phyloP scores from a whole-genome alignment of 2,797 vertebrate species.

The Cichlasoma orientale region DNA sequence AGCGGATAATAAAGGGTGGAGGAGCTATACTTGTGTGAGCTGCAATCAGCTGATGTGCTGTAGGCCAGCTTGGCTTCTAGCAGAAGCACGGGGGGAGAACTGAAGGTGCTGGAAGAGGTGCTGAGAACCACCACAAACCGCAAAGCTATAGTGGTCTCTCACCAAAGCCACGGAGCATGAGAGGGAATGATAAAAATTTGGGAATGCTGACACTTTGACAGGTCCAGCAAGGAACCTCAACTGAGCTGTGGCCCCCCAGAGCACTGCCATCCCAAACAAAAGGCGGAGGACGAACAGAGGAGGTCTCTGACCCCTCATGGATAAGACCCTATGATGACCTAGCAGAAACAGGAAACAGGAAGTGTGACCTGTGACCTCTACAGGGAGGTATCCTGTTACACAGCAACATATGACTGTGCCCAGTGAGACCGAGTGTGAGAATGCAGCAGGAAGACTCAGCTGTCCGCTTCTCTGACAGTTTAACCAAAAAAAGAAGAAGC shows the following conservation, averaged over 20 bases:
- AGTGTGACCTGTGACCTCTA: slow-evolving; percentile 78
- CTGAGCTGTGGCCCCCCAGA: slow-evolving; percentile 29
- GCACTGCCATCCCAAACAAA: slow-evolving; percentile 65
- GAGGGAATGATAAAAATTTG: slow-evolving; percentile 35
- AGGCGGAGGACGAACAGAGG: slow-evolving; percentile 69
- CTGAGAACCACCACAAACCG: neutral
- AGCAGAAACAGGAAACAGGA: slow-evolving; percentile 83
- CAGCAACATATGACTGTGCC: slow-evolving; percentile 54
- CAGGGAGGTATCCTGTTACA: slow-evolving; percentile 57
- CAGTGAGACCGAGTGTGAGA: slow-evolving; percentile 58
- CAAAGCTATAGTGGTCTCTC: neutral
- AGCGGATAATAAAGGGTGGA: neutral
- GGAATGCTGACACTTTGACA: slow-evolving; percentile 55
- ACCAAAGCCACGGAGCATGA: slow-evolving; percentile 14
- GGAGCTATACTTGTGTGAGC: slow-evolving; percentile 7
- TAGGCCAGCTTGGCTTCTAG: neutral
- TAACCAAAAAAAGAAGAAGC: neutral
- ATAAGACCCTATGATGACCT: slow-evolving; percentile 81
- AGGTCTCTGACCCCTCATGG: slow-evolving; percentile 74
- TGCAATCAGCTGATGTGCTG: neutral
- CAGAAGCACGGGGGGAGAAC: neutral
- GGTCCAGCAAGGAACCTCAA: slow-evolving; percentile 53
- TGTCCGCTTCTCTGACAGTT: slow-evolving; percentile 27
- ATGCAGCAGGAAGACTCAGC: slow-evolving; percentile 48
- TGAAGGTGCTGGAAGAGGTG: neutral